A percentile compares a stretch with the other conserved stretches of the same genome.
Evolutionary conservation across 2,113 vertebrate genomes (phyloP).

Genomic region (Hippotragus niger): DNA sequence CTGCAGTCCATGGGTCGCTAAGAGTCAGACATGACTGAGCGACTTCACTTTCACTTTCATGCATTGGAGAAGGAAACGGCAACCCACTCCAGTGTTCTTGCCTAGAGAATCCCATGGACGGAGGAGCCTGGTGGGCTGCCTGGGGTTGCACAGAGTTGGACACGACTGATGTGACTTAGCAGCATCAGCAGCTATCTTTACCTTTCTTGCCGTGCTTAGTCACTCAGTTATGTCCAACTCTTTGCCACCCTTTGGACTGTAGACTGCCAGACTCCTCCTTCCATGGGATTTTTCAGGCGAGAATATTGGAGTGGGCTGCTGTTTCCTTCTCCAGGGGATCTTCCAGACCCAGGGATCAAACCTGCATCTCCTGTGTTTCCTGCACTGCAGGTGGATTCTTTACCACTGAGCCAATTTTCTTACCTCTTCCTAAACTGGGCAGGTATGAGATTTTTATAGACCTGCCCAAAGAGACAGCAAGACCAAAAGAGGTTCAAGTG

Average conservation of each 20-base stretch:
- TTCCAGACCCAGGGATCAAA: not conserved
- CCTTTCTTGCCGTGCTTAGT: fast-evolving
- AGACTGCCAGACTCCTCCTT: not conserved
- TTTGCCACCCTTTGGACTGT: not conserved
- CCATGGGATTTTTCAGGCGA: not conserved
- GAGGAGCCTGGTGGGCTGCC: too few species aligned
- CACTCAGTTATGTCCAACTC: not conserved
- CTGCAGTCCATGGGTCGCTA: too few species aligned
- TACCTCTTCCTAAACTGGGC: not conserved
- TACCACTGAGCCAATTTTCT: not conserved
- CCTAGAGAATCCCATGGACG: too few species aligned
- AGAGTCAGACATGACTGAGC: too few species aligned
- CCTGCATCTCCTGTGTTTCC: not conserved
- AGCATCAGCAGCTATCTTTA: not conserved
- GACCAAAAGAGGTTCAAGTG: not conserved
- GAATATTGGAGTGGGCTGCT: not conserved
- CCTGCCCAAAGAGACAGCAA: not conserved
- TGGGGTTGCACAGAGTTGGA: too few species aligned
- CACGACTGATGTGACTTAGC: too few species aligned
- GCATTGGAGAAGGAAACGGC: too few species aligned
- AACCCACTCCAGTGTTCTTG: too few species aligned
- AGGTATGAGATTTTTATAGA: not conserved
- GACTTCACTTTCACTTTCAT: too few species aligned
- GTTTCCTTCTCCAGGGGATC: not conserved
- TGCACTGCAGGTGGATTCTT: not conserved